Conservation (phyloP, 2,113 vertebrate genomes). For the Catharus minimus region DNA sequence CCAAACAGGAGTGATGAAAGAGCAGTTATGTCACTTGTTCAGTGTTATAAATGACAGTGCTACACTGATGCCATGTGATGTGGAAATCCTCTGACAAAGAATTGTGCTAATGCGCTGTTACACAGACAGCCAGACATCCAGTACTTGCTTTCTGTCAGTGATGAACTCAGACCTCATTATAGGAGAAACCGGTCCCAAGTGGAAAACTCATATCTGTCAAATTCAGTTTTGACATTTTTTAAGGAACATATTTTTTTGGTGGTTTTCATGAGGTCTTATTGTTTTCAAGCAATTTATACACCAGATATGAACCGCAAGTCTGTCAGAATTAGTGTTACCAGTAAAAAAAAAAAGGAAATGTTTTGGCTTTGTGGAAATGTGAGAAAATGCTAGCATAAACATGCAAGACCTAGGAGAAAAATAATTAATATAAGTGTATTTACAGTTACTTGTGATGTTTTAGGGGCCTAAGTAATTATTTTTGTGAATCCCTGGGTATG, state of each 20-base stretch:
- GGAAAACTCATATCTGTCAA: not conserved
- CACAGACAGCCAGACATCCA: not conserved
- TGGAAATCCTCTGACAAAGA: not conserved
- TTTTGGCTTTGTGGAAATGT: not conserved
- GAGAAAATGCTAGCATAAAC: not conserved
- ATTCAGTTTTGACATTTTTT: not conserved
- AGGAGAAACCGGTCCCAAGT: not conserved
- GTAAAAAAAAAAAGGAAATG: not conserved
- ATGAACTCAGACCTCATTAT: not conserved
- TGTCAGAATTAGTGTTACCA: not conserved
- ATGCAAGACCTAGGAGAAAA: not conserved
- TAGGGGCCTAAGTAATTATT: not conserved
- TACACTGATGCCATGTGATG: not conserved
- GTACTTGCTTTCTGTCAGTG: constrained; percentile 10
- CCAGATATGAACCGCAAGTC: not conserved
- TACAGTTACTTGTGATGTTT: not conserved
- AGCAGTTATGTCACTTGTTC: not conserved
- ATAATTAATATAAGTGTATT: not conserved
- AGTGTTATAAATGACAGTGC: not conserved
- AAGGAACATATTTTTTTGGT: not conserved
- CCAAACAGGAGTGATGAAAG: not conserved
- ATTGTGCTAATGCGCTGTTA: not conserved
- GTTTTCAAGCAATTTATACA: not conserved
- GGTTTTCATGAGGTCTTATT: not conserved
- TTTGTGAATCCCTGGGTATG: not conserved